A percentile compares a stretch with the other conserved stretches of the same genome.
phyloP scores from a whole-genome alignment of 2,113 vertebrate genomes.

The Naja naja region DNA sequence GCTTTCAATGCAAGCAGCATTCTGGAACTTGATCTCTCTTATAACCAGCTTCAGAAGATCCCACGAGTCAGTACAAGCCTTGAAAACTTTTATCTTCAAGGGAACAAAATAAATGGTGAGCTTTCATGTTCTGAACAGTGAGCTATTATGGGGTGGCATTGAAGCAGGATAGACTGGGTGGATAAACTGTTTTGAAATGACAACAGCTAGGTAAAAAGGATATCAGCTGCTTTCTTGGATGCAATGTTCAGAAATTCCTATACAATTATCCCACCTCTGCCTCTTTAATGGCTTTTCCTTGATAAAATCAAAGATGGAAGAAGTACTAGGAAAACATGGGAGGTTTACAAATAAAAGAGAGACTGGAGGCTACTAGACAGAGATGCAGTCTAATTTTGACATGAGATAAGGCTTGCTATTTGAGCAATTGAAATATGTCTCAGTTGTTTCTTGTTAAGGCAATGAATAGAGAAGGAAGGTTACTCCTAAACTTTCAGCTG shows the following conservation, averaged over 20 bases:
- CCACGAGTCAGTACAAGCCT: slow-evolving; percentile 85
- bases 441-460: background rate
- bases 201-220: background rate
- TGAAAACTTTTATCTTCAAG: slow-evolving; percentile 93
- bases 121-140: accelerated
- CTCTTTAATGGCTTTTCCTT: background rate
- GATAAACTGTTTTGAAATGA: background rate
- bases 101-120: slow-evolving; percentile 93
- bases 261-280: background rate
- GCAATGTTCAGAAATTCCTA: background rate
- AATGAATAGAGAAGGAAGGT: background rate
- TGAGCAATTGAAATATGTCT: background rate
- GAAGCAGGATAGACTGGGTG: background rate
- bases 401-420: background rate
- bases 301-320: background rate
- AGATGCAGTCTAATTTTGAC: background rate
- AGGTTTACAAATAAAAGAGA: background rate
- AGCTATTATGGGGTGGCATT: background rate
- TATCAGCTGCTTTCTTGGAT: background rate
- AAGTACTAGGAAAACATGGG: background rate
- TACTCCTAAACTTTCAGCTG: background rate
- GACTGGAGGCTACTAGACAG: background rate
- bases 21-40: slow-evolving; percentile 93
- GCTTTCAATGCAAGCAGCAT: slow-evolving; percentile 90
- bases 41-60: slow-evolving; percentile 92